Evolutionary conservation across 2,113 vertebrate genomes (phyloP).

Genomic region (Fregata magnificens): DNA sequence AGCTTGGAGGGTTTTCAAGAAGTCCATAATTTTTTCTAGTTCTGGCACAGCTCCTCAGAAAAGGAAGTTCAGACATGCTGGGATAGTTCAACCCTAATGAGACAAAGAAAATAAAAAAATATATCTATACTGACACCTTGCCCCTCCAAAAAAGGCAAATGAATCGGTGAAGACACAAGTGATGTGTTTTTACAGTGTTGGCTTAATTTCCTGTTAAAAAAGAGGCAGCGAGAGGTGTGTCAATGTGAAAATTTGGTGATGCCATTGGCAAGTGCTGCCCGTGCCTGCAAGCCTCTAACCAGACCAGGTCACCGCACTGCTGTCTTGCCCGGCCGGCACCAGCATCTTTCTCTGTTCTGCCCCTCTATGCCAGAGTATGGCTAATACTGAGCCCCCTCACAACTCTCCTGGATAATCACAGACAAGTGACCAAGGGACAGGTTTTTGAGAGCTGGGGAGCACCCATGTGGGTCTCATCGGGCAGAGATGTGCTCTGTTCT

Average conservation of each 20-base stretch:
- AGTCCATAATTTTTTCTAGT: not conserved
- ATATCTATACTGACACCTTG: not conserved
- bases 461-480: fast-evolving
- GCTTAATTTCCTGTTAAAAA: not conserved
- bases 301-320: not conserved
- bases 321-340: not conserved
- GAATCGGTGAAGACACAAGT: not conserved
- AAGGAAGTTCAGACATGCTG: not conserved
- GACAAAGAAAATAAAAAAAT: not conserved
- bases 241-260: not conserved
- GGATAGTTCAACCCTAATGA: not conserved
- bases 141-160: not conserved
- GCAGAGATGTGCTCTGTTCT: not conserved
- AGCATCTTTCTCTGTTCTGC: not conserved
- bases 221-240: not conserved
- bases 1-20: not conserved
- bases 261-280: not conserved
- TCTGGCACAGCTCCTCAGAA: not conserved
- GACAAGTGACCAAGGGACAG: too few species aligned
- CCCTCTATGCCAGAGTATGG: not conserved
- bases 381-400: not conserved
- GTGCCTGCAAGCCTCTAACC: not conserved
- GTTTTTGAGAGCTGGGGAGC: not conserved
- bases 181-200: not conserved
- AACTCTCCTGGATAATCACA: not conserved